These are phyloP conservation scores for Timema cristinae DNA, from an alignment of 2,888 invertebrate species.

Conservation along the genomic window DNA sequence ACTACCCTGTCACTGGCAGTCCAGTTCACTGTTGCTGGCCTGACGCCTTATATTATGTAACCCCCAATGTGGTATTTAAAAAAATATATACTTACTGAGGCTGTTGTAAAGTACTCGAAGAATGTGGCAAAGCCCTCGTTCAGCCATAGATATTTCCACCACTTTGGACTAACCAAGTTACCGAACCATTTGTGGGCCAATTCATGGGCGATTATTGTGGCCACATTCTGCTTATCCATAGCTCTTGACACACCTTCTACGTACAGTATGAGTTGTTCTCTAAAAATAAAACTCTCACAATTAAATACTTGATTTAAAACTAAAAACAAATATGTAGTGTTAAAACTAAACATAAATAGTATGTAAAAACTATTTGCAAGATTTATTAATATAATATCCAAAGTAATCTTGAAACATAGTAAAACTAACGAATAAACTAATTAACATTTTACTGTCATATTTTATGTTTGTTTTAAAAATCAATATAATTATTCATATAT, in stretches of 20 bases:
- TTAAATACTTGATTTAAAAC: neutral
- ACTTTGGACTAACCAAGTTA: slow-evolving; percentile 27
- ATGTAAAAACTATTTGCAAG: too few species aligned
- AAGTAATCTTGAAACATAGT: too few species aligned
- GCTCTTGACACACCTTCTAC: slow-evolving; percentile 32
- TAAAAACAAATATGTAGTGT: neutral
- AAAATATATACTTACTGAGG: neutral
- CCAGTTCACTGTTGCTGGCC: too few species aligned
- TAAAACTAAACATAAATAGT: too few species aligned
- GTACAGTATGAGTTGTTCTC: slow-evolving; percentile 25
- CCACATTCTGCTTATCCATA: slow-evolving; percentile 18
- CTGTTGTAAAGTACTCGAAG: slow-evolving; percentile 62
- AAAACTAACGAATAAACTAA: neutral
- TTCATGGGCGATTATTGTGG: slow-evolving; percentile 26
- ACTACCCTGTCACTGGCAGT: too few species aligned
- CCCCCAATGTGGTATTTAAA: too few species aligned
- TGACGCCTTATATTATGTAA: too few species aligned
- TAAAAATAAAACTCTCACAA: slow-evolving; percentile 10
- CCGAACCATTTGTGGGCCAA: slow-evolving; percentile 30
- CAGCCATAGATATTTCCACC: slow-evolving; percentile 29
- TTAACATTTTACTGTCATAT: neutral
- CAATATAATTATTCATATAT: neutral
- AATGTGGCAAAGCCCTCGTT: slow-evolving; percentile 45
- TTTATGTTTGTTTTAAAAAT: neutral
- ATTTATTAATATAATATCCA: too few species aligned